phyloP scores from a whole-genome alignment of 2,113 vertebrate genomes.

The Chamaea fasciata region DNA sequence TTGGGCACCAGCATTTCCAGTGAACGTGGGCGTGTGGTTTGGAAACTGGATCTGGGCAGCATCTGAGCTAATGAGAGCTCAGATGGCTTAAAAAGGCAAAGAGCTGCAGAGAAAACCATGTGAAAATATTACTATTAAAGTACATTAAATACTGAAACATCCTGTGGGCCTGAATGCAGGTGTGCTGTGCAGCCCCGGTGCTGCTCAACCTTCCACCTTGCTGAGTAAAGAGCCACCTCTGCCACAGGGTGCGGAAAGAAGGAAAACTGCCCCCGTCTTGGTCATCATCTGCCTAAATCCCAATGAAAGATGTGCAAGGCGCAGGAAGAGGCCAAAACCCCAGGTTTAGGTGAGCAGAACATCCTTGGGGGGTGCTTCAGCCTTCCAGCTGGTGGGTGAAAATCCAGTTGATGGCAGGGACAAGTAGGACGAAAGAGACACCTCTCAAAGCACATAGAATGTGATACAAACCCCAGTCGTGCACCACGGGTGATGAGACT shows the following conservation, averaged over 20 bases:
- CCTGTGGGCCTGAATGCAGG: not conserved
- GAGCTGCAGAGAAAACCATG: not conserved
- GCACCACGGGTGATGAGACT: not conserved
- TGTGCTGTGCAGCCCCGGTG: not conserved
- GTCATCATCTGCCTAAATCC: not conserved
- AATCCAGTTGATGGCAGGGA: not conserved
- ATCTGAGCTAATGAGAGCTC: not conserved
- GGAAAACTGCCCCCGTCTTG: not conserved
- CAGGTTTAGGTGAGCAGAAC: not conserved
- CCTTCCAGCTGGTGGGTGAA: not conserved
- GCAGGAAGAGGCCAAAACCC: not conserved
- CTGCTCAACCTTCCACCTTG: not conserved
- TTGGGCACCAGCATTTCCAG: not conserved
- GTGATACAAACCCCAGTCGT: not conserved
- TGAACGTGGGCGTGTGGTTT: fast-evolving
- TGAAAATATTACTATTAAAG: not conserved
- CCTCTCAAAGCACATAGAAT: not conserved
- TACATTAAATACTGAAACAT: not conserved
- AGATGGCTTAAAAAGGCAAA: not conserved
- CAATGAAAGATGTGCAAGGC: not conserved
- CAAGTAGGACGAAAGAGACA: not conserved
- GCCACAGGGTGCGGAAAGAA: fast-evolving
- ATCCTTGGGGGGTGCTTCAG: not conserved
- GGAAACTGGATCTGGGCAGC: not conserved
- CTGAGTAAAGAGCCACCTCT: fast-evolving